These are phyloP conservation scores for mouse (Mus musculus) DNA, from an alignment of 2,113 vertebrate genomes.

Conservation along the genomic window DNA sequence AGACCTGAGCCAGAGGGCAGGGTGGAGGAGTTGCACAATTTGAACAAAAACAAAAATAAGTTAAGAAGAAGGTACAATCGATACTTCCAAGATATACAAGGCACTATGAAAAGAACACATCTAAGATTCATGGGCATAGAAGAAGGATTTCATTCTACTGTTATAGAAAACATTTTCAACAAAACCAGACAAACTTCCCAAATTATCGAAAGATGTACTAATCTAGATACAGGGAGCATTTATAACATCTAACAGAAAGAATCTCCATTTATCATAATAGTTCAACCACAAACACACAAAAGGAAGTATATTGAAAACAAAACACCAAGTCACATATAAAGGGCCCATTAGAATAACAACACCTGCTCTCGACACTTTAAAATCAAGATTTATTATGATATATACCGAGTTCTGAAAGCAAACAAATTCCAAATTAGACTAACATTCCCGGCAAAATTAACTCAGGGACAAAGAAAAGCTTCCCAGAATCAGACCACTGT, in stretches of 20 bases:
- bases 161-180: background rate
- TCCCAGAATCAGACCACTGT: background rate
- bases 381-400: no score
- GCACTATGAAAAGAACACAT: no score
- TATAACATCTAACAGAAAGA: background rate
- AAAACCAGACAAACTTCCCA: background rate
- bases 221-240: background rate
- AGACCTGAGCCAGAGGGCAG: no score
- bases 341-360: background rate
- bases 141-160: background rate
- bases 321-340: background rate
- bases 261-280: background rate
- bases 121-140: background rate
- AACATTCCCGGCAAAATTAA: background rate
- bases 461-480: background rate
- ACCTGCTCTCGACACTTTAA: no score
- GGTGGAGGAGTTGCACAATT: no score
- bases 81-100: no score
- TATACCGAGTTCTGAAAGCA: background rate
- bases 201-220: background rate
- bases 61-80: no score
- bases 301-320: background rate
- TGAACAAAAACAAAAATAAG: no score
- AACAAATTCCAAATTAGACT: background rate
- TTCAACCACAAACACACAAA: background rate